Evolutionary conservation across 2,888 invertebrate genomes (phyloP).

Genomic region (Pristionchus mayeri): DNA sequence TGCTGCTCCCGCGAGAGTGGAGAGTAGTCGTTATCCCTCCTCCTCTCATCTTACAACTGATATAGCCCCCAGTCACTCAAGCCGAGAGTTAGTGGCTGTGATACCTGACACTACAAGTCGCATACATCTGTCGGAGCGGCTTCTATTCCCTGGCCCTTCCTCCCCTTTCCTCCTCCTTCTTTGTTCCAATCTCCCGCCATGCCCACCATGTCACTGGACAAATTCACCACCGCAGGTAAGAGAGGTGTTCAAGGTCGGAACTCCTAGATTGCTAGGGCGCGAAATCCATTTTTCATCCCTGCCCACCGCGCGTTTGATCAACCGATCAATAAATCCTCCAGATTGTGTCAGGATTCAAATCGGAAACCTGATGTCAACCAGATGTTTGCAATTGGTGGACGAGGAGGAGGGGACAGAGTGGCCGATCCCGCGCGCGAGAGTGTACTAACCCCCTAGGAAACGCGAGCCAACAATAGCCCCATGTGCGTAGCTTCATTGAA

Average conservation of each 20-base stretch:
- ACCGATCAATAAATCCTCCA: constrained; percentile 2
- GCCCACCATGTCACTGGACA: constrained; percentile 31
- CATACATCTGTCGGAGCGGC: constrained; percentile 17
- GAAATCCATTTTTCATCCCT: constrained; percentile 18
- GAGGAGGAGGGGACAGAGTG: constrained; percentile 29
- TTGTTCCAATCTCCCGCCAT: constrained; percentile 38
- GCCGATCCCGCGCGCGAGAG: constrained; percentile 3
- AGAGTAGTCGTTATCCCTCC: constrained; percentile 26
- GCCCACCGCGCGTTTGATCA: neutral
- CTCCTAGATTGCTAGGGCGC: too few relatives aligned
- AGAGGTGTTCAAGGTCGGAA: neutral
- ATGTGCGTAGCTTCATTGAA: too few relatives aligned
- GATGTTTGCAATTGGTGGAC: constrained; percentile 44
- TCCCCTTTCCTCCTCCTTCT: neutral
- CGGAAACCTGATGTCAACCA: constrained; percentile 36
- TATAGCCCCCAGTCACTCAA: neutral
- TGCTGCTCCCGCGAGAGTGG: neutral
- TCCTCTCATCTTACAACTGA: constrained; percentile 28
- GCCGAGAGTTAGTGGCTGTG: neutral
- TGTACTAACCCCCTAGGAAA: constrained; percentile 25
- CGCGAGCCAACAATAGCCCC: too few relatives aligned
- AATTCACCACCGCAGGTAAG: constrained; percentile 37
- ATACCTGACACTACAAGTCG: constrained; percentile 15
- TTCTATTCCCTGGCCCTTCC: neutral
- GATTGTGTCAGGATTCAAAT: neutral